phyloP scores from a whole-genome alignment of 2,797 vertebrate genomes.

The Rhinoraja longicauda region DNA sequence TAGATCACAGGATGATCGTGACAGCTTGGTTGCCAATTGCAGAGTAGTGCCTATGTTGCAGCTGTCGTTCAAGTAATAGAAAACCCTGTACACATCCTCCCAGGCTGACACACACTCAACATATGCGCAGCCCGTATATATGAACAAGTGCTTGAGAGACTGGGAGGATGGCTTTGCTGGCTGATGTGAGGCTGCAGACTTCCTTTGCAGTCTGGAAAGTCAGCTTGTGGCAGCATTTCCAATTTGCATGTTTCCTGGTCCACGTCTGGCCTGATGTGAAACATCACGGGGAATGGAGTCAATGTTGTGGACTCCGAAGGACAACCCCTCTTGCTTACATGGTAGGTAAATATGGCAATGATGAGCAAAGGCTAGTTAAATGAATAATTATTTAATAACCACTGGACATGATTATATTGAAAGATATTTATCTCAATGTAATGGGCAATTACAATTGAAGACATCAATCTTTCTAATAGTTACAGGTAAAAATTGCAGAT shows the following conservation, averaged over 20 bases:
- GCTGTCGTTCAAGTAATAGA: not conserved
- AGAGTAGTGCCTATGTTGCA: not conserved
- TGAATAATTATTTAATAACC: not conserved
- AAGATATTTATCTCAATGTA: not conserved
- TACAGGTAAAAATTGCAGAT: not conserved
- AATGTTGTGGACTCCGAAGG: too few species aligned
- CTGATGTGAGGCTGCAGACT: not conserved
- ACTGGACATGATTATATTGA: not conserved
- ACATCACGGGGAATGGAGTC: too few species aligned
- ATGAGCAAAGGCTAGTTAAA: not conserved
- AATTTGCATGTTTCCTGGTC: too few species aligned
- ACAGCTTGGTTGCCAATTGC: not conserved
- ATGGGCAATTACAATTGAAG: not conserved
- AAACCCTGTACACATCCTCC: not conserved
- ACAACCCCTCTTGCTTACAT: too few species aligned
- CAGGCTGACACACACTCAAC: too few species aligned
- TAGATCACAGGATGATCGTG: not conserved
- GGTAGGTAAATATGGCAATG: not conserved
- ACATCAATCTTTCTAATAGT: not conserved
- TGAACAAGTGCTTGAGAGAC: too few species aligned
- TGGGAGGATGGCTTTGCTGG: too few species aligned
- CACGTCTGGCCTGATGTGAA: too few species aligned
- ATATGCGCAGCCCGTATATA: too few species aligned
- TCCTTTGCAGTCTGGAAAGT: not conserved
- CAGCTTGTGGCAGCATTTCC: too few species aligned